phyloP scores from a whole-genome alignment of 1,140 invertebrate species.

The Charaxes varanes region DNA sequence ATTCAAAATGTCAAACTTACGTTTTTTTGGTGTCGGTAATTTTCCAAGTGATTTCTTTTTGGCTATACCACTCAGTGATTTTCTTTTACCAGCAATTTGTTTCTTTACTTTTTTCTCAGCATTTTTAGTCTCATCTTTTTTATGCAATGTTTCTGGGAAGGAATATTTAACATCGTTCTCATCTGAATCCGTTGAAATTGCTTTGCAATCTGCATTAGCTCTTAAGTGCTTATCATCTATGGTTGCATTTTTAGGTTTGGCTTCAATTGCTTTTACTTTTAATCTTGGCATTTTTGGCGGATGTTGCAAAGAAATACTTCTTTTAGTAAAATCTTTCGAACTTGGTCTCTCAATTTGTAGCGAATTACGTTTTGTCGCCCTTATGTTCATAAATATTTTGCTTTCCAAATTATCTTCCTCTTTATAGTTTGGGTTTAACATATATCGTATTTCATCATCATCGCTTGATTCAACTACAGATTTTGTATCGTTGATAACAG shows the following conservation, averaged over 20 bases:
- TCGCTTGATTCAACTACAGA: conserved; percentile 37
- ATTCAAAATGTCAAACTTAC: conserved; percentile 36
- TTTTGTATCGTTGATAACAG: conserved; percentile 22
- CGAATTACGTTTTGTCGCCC: conserved; percentile 53
- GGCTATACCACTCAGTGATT: conserved; percentile 43
- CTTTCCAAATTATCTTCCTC: conserved; percentile 29
- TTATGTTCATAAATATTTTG: conserved; percentile 57
- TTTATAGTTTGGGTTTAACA: conserved; percentile 59
- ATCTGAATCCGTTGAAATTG: conserved; percentile 47
- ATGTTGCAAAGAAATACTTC: conserved; percentile 54
- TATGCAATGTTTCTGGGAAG: conserved; percentile 42
- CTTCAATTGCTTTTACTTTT: conserved; percentile 39
- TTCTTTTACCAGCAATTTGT: conserved; percentile 42
- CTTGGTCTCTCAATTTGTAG: conserved; percentile 54
- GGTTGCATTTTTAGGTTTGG: conserved; percentile 18
- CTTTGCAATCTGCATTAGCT: conserved; percentile 23
- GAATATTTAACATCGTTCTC: conserved; percentile 65
- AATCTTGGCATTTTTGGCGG: conserved; percentile 51
- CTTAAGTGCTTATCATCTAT: too few relatives aligned
- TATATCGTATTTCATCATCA: conserved; percentile 62
- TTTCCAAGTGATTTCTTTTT: conserved; percentile 54
- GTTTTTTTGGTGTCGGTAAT: conserved; percentile 37
- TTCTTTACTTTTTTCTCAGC: conserved; percentile 31
- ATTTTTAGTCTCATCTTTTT: conserved; percentile 18
- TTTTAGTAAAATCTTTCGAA: conserved; percentile 54